Evolutionary conservation across 2,113 vertebrate species (phyloP).

Genomic region (Gracilinanus agilis): DNA sequence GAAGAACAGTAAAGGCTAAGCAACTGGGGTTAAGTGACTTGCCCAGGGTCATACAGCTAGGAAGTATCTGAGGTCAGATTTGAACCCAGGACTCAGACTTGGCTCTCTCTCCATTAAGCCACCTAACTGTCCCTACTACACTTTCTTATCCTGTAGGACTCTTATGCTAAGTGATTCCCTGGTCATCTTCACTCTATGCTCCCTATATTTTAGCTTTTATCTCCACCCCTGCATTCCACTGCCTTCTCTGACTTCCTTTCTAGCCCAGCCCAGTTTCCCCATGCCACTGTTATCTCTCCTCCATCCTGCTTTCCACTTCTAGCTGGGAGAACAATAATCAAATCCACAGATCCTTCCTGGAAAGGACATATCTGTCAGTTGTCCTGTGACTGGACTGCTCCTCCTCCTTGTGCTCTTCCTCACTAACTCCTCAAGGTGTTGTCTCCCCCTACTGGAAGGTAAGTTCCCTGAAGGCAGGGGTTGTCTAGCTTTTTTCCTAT

Average conservation of each 20-base stretch:
- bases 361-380: not conserved
- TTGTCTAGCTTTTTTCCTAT: not conserved
- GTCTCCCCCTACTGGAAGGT: not conserved
- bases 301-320: constrained; percentile 30
- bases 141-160: not conserved
- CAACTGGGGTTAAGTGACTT: too few species aligned
- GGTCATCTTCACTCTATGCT: not conserved
- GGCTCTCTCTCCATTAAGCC: too few species aligned
- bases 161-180: too few species aligned
- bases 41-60: too few species aligned
- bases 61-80: too few species aligned
- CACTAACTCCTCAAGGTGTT: not conserved
- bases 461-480: not conserved
- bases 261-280: not conserved
- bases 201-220: not conserved
- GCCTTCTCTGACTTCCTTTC: not conserved
- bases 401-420: not conserved
- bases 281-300: not conserved
- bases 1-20: too few species aligned
- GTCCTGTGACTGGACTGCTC: not conserved
- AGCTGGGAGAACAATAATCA: not conserved
- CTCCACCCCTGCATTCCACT: not conserved
- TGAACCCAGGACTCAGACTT: too few species aligned
- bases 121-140: too few species aligned
- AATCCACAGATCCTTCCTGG: rapidly evolving